Conservation (phyloP, 1,140 invertebrate genomes). For the Charaxes varanes region DNA sequence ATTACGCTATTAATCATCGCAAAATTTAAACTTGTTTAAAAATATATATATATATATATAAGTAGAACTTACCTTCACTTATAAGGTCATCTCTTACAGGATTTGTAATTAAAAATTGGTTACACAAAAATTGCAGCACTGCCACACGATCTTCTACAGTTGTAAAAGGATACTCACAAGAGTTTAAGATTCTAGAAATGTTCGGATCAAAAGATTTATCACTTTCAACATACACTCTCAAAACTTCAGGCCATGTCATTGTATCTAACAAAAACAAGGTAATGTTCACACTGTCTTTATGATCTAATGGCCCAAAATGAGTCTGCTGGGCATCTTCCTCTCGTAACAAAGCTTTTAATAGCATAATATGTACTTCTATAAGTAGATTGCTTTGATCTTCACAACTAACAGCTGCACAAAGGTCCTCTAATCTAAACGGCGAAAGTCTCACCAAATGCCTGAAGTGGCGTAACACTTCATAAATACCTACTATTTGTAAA, state of each 20-base stretch:
- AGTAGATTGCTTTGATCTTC: slow-evolving; percentile 94
- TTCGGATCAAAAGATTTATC: slow-evolving; percentile 86
- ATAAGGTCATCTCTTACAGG: slow-evolving; percentile 93
- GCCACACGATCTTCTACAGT: slow-evolving; percentile 86
- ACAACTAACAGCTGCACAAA: slow-evolving; percentile 92
- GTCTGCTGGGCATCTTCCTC: slow-evolving; percentile 97
- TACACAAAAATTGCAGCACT: slow-evolving; percentile 93
- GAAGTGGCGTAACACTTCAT: slow-evolving; percentile 96
- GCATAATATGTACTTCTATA: slow-evolving; percentile 93
- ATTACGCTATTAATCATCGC: no score
- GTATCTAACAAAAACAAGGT: slow-evolving; percentile 93
- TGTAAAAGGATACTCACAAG: slow-evolving; percentile 93
- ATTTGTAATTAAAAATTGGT: slow-evolving; percentile 95
- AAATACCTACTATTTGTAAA: slow-evolving; percentile 88
- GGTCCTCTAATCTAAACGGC: slow-evolving; percentile 96
- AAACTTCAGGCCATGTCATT: slow-evolving; percentile 95
- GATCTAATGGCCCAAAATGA: slow-evolving; percentile 95
- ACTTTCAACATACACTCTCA: slow-evolving; percentile 92
- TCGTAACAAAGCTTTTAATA: slow-evolving; percentile 91
- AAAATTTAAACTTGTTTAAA: no score
- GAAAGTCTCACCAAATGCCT: slow-evolving; percentile 91
- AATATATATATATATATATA: slow-evolving; percentile 4
- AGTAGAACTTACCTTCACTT: slow-evolving; percentile 85
- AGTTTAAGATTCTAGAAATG: slow-evolving; percentile 80
- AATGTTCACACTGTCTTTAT: slow-evolving; percentile 97